A percentile compares a stretch with the other conserved stretches of the same genome.
Evolutionary conservation across 1,140 invertebrate species (phyloP).

Genomic region (Drosophila eugracilis): DNA sequence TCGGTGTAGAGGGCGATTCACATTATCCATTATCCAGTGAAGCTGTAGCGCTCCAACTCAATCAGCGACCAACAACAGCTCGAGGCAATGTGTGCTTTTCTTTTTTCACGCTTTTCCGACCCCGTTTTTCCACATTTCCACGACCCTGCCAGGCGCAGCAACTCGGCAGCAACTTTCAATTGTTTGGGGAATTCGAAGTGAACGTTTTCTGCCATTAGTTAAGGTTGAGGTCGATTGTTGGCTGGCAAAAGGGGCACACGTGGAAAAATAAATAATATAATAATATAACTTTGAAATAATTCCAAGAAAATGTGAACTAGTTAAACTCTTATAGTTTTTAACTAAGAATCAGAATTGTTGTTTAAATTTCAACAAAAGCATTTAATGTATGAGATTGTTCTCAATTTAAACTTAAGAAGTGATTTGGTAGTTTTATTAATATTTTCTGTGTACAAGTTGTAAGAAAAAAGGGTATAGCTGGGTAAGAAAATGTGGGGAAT

Average conservation of each 20-base stretch:
- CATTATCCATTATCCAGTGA: neutral
- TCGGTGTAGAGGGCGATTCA: too few relatives aligned
- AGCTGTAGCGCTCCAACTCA: constrained; percentile 11
- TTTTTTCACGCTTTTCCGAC: constrained; percentile 6
- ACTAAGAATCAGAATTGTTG: neutral
- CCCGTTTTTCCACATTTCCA: constrained; percentile 3
- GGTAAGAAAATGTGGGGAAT: neutral
- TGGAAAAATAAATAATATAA: constrained; percentile 1
- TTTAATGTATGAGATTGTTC: too few relatives aligned
- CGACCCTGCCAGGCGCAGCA: neutral
- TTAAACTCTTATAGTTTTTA: too few relatives aligned
- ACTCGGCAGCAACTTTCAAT: constrained; percentile 61
- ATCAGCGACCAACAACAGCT: constrained; percentile 40
- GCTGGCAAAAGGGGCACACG: neutral
- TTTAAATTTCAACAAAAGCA: too few relatives aligned
- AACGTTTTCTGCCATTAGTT: constrained; percentile 73
- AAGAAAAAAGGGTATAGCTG: neutral
- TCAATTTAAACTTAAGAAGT: too few relatives aligned
- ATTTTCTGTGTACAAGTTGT: neutral
- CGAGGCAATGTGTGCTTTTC: constrained; percentile 23
- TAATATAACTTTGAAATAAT: too few relatives aligned
- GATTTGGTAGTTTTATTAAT: neutral
- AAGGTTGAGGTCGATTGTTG: constrained; percentile 21
- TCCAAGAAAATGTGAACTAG: too few relatives aligned
- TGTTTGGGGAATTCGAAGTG: constrained; percentile 68